phyloP scores from a whole-genome alignment of 2,113 vertebrate species.

The Cyanoderma ruficeps region DNA sequence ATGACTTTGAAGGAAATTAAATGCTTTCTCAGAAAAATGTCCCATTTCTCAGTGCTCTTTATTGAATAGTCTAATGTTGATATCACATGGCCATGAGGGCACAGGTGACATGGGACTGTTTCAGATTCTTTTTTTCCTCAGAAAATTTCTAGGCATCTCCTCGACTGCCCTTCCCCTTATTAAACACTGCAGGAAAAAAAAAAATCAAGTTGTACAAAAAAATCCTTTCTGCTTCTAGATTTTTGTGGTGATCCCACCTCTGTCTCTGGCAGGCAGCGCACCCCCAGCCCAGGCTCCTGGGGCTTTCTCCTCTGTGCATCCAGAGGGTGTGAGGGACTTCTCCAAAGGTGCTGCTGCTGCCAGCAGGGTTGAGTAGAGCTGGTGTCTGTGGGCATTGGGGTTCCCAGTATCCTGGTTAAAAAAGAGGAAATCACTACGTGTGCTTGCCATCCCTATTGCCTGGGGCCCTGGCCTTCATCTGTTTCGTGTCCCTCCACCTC shows the following conservation, averaged over 20 bases:
- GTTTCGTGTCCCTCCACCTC: background rate
- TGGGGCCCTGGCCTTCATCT: background rate
- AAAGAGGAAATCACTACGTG: background rate
- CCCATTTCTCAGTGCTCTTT: background rate
- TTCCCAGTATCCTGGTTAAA: background rate
- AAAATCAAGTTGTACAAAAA: background rate
- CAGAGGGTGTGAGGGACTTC: background rate
- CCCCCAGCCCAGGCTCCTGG: fast-evolving
- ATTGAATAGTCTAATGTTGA: background rate
- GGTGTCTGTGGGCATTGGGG: background rate
- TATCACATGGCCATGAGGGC: background rate
- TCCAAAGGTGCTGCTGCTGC: background rate
- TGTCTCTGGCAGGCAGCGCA: background rate
- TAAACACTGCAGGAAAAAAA: background rate
- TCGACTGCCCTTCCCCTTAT: background rate
- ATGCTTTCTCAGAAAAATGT: background rate
- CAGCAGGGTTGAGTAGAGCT: background rate
- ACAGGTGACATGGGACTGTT: background rate
- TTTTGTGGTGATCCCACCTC: background rate
- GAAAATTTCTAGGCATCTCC: background rate
- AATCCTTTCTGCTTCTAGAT: background rate
- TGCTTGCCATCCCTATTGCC: background rate
- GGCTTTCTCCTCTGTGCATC: background rate
- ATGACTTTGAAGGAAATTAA: background rate
- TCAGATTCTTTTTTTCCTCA: background rate